Percentiles rank a stretch among this genome's conserved stretches.
phyloP scores from a whole-genome alignment of 2,888 invertebrate genomes.

The Linnaemya vulpina region DNA sequence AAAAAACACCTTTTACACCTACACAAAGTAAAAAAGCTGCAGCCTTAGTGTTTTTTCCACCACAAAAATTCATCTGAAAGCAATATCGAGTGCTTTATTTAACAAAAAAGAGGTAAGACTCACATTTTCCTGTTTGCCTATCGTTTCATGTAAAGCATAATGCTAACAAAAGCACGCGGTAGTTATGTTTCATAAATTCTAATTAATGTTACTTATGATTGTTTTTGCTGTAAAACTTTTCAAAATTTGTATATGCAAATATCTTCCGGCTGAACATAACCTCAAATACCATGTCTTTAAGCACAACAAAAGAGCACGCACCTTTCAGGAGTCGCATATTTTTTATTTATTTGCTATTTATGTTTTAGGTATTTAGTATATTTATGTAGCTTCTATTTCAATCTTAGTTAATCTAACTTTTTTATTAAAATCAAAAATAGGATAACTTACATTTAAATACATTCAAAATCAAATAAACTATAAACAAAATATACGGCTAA shows the following conservation, averaged over 20 bases:
- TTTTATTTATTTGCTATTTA: constrained; percentile 26
- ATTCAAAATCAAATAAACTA: not conserved
- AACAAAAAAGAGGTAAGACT: constrained; percentile 62
- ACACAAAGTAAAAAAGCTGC: constrained; percentile 25
- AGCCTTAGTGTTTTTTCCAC: constrained; percentile 54
- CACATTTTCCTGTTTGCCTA: not conserved
- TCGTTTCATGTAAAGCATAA: constrained; percentile 32
- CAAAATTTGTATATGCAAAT: constrained; percentile 46
- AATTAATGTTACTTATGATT: not conserved
- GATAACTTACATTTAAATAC: too few relatives aligned
- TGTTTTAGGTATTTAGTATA: not conserved
- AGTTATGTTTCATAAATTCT: constrained; percentile 11
- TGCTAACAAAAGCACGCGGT: constrained; percentile 54
- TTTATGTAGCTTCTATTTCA: not conserved
- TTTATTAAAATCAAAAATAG: too few relatives aligned
- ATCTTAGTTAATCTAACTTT: too few relatives aligned
- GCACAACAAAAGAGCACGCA: constrained; percentile 33
- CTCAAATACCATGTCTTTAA: constrained; percentile 48
- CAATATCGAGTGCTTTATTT: constrained; percentile 69
- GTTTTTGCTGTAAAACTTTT: constrained; percentile 21
- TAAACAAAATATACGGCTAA: not conserved
- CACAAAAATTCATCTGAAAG: constrained; percentile 52
- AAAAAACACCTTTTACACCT: constrained; percentile 34
- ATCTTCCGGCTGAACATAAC: constrained; percentile 70
- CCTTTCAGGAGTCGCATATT: constrained; percentile 25